Evolutionary conservation across 2,797 vertebrate genomes (phyloP), one percentile per base, ranked within the genome.

Genomic region (Nyctalus aviator): DNA sequence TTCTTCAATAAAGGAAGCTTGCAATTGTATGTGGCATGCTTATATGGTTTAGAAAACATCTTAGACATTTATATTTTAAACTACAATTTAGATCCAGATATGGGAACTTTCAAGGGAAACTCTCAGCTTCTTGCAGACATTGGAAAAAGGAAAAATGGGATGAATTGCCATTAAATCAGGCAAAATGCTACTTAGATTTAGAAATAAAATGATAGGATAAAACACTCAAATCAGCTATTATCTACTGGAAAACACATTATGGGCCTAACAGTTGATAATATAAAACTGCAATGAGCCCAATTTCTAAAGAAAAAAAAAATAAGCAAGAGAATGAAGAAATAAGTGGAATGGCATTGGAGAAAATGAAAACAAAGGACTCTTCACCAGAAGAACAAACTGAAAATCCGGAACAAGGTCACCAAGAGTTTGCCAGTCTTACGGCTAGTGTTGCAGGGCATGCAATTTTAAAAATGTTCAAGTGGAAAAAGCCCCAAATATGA

Each of bases 371-470:
- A 98, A 98, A 98, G 98, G 98, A 98, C 97, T 98, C 98, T 98
- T 98, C 98, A 98, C 98, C 98, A 98, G 97, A 98, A 98, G 98
- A 98, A 97, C 98, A 98, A 98, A 98, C 98, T 98, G 98, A 98
- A 98, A 98, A 97, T 98, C 96, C 96, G 95, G 10, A 95, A 94
- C 89, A 98, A 98, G 96, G 91, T 90, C 92, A 89, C 76, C 69
- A 48, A 97, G 86, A 88, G 73, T 78, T 95, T 84, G 79, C 84
- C 97, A 7, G 20, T 93, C 12, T 88, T 82, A 48, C 50, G 12
- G 77, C 95, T 95, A 91, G 95, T 88, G 78, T 96, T 97, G 93
- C 84, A 97, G 96, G 92, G 97, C 55, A 94, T 69, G 69, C 88
- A 89, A 57, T 64, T 89, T 93, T 66, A 76, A 93, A 77, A 78